Evolutionary conservation across 2,888 invertebrate genomes (phyloP).

Genomic region (Globia sparganii): DNA sequence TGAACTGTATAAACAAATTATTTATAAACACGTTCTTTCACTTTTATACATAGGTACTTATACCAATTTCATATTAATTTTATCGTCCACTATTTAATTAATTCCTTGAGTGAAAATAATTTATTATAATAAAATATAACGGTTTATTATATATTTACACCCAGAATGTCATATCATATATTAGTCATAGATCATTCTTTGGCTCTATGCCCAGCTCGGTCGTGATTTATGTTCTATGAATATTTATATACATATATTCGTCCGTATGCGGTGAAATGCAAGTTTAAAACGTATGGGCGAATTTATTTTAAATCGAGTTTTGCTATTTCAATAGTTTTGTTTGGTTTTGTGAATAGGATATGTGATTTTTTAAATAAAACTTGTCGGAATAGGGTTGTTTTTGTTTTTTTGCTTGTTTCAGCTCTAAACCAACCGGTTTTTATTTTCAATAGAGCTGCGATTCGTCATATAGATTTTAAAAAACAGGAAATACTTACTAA

Average conservation of each 20-base stretch:
- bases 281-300: slow-evolving; percentile 34
- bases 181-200: slow-evolving; percentile 56
- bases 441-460: neutral
- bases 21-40: too few species aligned
- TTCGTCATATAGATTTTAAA: neutral
- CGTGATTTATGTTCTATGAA: slow-evolving; percentile 36
- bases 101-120: slow-evolving; percentile 26
- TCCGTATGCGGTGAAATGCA: slow-evolving; percentile 29
- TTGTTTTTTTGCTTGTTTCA: neutral
- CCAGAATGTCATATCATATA: slow-evolving; percentile 42
- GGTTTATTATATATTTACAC: slow-evolving; percentile 27
- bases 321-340: slow-evolving; percentile 22
- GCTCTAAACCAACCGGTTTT: too few species aligned
- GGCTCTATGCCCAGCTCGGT: slow-evolving; percentile 49
- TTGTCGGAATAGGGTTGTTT: neutral
- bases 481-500: too few species aligned
- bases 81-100: slow-evolving; percentile 3
- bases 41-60: too few species aligned
- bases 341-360: neutral
- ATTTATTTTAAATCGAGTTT: slow-evolving; percentile 26
- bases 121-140: slow-evolving; percentile 21
- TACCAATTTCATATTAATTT: neutral
- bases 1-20: too few species aligned
- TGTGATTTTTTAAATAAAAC: neutral
- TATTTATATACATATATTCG: slow-evolving; percentile 39